Conservation (phyloP, 2,113 vertebrate genomes). For the Pogonocichla stellata region DNA sequence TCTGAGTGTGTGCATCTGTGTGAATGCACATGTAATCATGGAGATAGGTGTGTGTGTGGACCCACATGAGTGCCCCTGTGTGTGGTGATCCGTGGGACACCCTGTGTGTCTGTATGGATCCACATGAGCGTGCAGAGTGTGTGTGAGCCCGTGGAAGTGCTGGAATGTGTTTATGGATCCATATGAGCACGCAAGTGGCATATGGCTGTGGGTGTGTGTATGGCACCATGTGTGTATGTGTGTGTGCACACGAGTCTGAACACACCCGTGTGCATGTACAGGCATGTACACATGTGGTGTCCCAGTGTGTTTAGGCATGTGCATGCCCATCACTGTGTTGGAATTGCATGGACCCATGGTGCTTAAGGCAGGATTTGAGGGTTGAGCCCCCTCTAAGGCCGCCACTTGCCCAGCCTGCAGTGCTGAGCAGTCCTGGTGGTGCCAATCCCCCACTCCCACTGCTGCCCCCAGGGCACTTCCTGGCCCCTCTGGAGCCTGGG, state of each 20-base stretch:
- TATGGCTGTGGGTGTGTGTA: not conserved
- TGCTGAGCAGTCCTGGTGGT: not conserved
- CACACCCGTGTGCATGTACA: accelerated
- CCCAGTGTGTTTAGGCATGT: no score
- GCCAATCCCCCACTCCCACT: accelerated
- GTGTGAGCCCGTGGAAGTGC: not conserved
- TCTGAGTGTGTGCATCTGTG: accelerated
- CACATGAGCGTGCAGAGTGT: accelerated
- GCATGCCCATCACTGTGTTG: accelerated
- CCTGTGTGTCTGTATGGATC: not conserved
- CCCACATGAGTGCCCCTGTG: not conserved
- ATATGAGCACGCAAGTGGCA: accelerated
- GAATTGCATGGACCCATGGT: not conserved
- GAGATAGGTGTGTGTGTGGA: not conserved
- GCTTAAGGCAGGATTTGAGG: not conserved
- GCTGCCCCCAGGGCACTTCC: not conserved
- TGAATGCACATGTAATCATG: accelerated
- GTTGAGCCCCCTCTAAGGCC: not conserved
- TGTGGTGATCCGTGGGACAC: not conserved
- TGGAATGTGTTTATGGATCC: not conserved
- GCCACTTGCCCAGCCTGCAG: accelerated
- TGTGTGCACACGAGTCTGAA: accelerated
- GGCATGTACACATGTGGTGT: not conserved
- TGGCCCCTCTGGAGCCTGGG: no score
- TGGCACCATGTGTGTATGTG: accelerated